These are phyloP conservation scores for Melanocharis versteri DNA, from an alignment of 2,113 vertebrate species.

Conservation along the genomic window DNA sequence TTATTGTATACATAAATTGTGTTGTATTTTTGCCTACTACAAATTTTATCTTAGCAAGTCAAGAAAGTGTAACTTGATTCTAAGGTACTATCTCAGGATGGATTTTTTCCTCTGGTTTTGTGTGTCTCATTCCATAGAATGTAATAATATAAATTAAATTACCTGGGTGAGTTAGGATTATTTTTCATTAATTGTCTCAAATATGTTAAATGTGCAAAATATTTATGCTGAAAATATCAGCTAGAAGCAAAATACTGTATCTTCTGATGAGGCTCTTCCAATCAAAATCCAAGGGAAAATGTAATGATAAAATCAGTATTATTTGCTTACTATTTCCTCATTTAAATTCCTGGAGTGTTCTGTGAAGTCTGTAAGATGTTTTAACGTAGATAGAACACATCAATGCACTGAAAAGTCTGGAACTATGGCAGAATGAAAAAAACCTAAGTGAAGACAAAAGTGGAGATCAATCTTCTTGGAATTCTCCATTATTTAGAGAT, in stretches of 20 bases:
- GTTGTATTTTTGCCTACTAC: not conserved
- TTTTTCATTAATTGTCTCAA: not conserved
- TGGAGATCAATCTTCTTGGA: not conserved
- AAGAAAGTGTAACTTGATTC: not conserved
- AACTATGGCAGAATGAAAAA: not conserved
- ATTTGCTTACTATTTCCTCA: not conserved
- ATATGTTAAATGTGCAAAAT: not conserved
- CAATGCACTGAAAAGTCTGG: not conserved
- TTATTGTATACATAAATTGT: not conserved
- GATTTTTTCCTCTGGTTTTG: not conserved
- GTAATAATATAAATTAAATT: not conserved
- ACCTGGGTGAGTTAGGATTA: not conserved
- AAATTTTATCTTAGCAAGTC: not conserved
- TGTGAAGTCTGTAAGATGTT: not conserved
- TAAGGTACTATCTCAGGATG: not conserved
- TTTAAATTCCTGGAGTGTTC: not conserved
- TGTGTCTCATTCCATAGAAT: not conserved
- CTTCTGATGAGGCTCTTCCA: not conserved
- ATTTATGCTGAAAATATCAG: not conserved
- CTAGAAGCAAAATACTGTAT: not conserved
- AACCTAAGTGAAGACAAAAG: not conserved
- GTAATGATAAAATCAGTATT: not conserved
- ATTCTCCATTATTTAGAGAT: not conserved
- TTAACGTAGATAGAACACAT: not conserved
- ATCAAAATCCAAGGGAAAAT: not conserved